Evolutionary conservation across 2,888 invertebrate species (phyloP), one percentile per base, ranked within the genome.

Genomic region (Perithous albicinctus): DNA sequence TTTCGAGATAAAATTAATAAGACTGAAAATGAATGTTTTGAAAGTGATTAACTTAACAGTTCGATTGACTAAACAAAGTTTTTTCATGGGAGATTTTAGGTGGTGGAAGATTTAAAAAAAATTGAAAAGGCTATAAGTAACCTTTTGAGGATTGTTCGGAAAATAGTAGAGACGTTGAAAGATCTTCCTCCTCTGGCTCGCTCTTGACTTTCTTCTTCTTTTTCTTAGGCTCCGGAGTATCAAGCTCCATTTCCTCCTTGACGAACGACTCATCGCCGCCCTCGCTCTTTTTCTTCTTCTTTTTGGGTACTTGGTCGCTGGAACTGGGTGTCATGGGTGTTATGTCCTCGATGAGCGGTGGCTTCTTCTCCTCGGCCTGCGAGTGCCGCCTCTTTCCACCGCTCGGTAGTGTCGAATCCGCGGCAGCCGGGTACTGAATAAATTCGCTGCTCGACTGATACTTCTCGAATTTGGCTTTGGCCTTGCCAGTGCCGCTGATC

Each of bases 381-480:
- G 94, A 94, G 87, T 95, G 93, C 86, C 95, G 95, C 20, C 96
- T 93, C 90, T 96, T 96, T 3, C 93, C 88, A 0, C 93, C 93
- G 84, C 94, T 94, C 23, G 95, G 95, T 48, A 98, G 92, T 0
- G 98, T 98, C 56, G 96, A 97, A 93, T 99, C 99, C 0, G 95
- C 96, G 2, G 96, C 96, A 7, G 94, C 94, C 59, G 96, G 95
- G 93, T 98, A 98, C 46, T 96, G 95, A 86, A 96, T 94, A 67
- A 97, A 95, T 94, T 98, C 97, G 88, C 98, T 97, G 88, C 82
- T 93, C 82, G 84, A 95, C 87, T 98, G 97, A 91, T 99, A 99
- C 93, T 98, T 99, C 88, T 99, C 98, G 91, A 98, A 98, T 91
- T 97, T 97, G 0, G 97, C 96, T 89, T 97, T 96, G 0, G 96